Conservation (phyloP, 2,888 invertebrate genomes). For the Anarsia innoxiella region DNA sequence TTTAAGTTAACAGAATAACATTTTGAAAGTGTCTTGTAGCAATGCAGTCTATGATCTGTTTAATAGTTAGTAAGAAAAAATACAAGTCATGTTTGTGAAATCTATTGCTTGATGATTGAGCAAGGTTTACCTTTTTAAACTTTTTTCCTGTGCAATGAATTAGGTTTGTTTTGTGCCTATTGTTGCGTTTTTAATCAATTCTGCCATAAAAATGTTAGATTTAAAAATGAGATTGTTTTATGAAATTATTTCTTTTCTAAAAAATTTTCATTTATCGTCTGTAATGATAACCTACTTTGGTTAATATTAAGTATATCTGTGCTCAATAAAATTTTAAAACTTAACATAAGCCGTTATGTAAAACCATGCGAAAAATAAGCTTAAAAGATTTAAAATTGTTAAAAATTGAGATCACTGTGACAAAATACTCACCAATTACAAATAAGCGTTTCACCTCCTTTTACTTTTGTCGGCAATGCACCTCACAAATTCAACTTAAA, state of each 20-base stretch:
- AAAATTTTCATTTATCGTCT: too few relatives aligned
- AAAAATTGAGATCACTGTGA: slow-evolving; percentile 25
- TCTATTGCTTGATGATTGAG: not conserved
- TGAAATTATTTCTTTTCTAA: too few relatives aligned
- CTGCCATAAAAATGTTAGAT: too few relatives aligned
- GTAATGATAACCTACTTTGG: too few relatives aligned
- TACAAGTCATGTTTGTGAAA: slow-evolving; percentile 3
- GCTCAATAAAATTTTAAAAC: too few relatives aligned
- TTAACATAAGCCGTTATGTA: too few relatives aligned
- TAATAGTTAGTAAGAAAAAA: not conserved
- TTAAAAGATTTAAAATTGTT: slow-evolving; percentile 7
- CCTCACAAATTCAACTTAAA: slow-evolving; percentile 24
- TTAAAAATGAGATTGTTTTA: too few relatives aligned
- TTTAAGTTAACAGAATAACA: too few relatives aligned
- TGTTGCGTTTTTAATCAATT: too few relatives aligned
- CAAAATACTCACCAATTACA: slow-evolving; percentile 45
- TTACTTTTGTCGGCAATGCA: slow-evolving; percentile 42
- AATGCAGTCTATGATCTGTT: not conserved
- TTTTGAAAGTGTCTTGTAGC: too few relatives aligned
- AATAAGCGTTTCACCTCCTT: slow-evolving; percentile 56
- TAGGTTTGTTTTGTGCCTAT: too few relatives aligned
- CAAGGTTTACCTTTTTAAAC: not conserved
- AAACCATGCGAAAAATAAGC: slow-evolving; percentile 1
- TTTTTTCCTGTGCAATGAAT: not conserved
- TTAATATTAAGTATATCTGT: too few relatives aligned